Evolutionary conservation across 2,888 invertebrate species (phyloP).

Genomic region (Pecten maximus): DNA sequence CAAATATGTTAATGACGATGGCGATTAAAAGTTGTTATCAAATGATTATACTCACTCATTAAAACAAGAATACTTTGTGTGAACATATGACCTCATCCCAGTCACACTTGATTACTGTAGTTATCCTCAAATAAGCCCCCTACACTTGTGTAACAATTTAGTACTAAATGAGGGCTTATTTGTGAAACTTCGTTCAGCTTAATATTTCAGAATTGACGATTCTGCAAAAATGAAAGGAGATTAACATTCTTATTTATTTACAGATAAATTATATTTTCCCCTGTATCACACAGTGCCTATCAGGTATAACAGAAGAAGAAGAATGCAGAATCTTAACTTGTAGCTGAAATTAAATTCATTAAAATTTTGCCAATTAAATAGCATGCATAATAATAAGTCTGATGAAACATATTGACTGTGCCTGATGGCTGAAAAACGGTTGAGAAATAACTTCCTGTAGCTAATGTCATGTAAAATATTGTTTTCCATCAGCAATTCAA

Average conservation of each 20-base stretch:
- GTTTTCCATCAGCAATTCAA: neutral
- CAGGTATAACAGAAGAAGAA: no score
- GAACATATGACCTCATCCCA: neutral
- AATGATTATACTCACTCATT: neutral
- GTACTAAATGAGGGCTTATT: neutral
- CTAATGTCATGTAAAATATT: neutral
- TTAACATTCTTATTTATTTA: no score
- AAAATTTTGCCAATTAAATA: no score
- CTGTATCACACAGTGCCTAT: no score
- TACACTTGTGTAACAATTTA: neutral
- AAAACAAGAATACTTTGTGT: no score
- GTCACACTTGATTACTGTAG: no score
- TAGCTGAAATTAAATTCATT: no score
- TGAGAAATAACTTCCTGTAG: neutral
- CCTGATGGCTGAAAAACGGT: no score
- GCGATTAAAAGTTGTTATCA: neutral
- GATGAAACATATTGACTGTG: neutral
- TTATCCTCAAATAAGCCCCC: neutral
- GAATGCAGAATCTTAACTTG: no score
- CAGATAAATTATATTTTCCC: no score
- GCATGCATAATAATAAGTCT: no score
- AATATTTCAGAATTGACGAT: neutral
- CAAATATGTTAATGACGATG: neutral
- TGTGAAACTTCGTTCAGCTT: neutral
- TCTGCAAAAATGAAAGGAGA: no score